Conservation (phyloP, 2,888 invertebrate species). For the Dioctria rufipes region DNA sequence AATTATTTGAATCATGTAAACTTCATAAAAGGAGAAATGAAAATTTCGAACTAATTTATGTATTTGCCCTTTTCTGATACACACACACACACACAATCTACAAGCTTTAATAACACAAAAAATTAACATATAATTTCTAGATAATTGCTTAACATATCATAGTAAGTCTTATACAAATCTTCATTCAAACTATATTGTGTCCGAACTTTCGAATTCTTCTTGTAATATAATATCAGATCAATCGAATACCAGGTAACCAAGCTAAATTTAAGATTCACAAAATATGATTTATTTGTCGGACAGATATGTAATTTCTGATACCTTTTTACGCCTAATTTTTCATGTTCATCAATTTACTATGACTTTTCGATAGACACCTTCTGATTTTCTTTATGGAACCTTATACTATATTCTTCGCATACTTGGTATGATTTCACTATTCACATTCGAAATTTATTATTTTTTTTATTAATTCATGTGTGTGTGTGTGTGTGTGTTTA, state of each 20-base stretch:
- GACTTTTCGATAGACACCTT: slow-evolving; percentile 15
- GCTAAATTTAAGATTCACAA: neutral
- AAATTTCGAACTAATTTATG: too few species aligned
- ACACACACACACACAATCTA: too few species aligned
- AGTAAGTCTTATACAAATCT: too few species aligned
- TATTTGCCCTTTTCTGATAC: too few species aligned
- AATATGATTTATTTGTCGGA: slow-evolving; percentile 7
- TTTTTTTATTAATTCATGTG: slow-evolving; percentile 2
- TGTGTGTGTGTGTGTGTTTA: neutral
- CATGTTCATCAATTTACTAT: slow-evolving; percentile 5
- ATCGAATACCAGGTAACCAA: neutral
- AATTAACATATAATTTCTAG: too few species aligned
- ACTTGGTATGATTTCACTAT: neutral
- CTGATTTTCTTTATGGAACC: neutral
- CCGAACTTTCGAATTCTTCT: too few species aligned
- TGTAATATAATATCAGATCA: too few species aligned
- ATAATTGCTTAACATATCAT: too few species aligned
- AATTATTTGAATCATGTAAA: too few species aligned
- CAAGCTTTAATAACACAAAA: too few species aligned
- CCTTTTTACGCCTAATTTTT: neutral
- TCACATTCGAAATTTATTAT: neutral
- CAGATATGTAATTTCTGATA: slow-evolving; percentile 5
- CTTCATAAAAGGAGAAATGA: too few species aligned
- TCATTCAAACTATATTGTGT: too few species aligned
- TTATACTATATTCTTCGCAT: neutral